Conservation (phyloP, 2,888 invertebrate genomes). For the Steinernema hermaphroditum region DNA sequence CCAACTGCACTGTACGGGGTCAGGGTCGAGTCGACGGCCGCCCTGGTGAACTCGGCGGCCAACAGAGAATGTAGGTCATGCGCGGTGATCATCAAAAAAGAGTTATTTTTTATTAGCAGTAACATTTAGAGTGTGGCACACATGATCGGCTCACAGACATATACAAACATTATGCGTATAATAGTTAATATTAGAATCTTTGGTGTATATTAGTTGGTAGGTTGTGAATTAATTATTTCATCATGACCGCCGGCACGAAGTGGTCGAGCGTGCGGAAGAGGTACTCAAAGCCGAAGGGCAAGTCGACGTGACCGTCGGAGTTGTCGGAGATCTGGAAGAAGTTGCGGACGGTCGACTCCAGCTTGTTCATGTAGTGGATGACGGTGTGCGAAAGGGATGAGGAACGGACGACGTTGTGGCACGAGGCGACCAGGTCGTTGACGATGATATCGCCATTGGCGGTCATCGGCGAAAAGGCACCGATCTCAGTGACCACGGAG, state of each 20-base stretch:
- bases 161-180: not conserved
- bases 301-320: slow-evolving; percentile 33
- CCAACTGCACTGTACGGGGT: slow-evolving; percentile 27
- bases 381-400: slow-evolving; percentile 54
- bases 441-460: slow-evolving; percentile 55
- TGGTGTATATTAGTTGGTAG: not conserved
- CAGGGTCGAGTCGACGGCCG: slow-evolving; percentile 31
- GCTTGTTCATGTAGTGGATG: slow-evolving; percentile 34
- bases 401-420: slow-evolving; percentile 56
- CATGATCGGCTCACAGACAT: not conserved
- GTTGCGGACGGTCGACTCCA: slow-evolving; percentile 9
- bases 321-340: slow-evolving; percentile 20
- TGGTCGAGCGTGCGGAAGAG: slow-evolving; percentile 33
- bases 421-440: slow-evolving; percentile 56
- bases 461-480: slow-evolving; percentile 60
- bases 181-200: slow-evolving; percentile 16
- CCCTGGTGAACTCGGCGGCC: slow-evolving; percentile 26
- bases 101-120: slow-evolving; percentile 15
- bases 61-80: slow-evolving; percentile 18
- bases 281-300: slow-evolving; percentile 38
- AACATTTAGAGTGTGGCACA: not conserved
- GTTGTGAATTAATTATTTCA: not conserved
- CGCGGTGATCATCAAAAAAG: slow-evolving; percentile 17
- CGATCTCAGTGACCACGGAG: slow-evolving; percentile 43
- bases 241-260: slow-evolving; percentile 34